Conservation (phyloP, 2,797 vertebrate species). For the Uromys caudimaculatus region DNA sequence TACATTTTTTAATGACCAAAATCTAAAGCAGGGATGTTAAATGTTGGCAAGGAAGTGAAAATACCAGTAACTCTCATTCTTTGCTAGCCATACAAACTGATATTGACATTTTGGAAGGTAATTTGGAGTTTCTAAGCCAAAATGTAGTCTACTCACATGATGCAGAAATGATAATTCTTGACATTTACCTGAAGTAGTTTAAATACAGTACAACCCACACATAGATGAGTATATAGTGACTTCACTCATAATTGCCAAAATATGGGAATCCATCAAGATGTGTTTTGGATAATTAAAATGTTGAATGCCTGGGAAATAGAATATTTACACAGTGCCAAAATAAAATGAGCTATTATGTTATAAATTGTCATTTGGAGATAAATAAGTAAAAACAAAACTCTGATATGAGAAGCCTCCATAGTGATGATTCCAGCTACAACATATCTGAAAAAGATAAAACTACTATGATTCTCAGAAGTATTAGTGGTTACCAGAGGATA, state of each 20-base stretch:
- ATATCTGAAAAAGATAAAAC: not conserved
- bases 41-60: not conserved
- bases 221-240: not conserved
- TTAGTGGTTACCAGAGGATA: not conserved
- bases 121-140: not conserved
- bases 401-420: not conserved
- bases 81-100: not conserved
- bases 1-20: not conserved
- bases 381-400: not conserved
- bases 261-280: not conserved
- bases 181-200: not conserved
- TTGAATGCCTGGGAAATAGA: not conserved
- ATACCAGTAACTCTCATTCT: not conserved
- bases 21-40: not conserved
- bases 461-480: not conserved
- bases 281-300: not conserved
- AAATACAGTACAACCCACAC: not conserved
- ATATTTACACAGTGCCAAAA: not conserved
- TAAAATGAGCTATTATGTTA: not conserved
- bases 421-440: not conserved
- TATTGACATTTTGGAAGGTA: not conserved
- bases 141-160: not conserved
- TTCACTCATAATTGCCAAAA: not conserved
- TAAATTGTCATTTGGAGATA: not conserved
- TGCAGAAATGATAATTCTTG: not conserved